Evolutionary conservation across 1,140 invertebrate genomes (phyloP), one percentile per base, ranked within the genome.

Genomic region (Eciton burchellii): DNA sequence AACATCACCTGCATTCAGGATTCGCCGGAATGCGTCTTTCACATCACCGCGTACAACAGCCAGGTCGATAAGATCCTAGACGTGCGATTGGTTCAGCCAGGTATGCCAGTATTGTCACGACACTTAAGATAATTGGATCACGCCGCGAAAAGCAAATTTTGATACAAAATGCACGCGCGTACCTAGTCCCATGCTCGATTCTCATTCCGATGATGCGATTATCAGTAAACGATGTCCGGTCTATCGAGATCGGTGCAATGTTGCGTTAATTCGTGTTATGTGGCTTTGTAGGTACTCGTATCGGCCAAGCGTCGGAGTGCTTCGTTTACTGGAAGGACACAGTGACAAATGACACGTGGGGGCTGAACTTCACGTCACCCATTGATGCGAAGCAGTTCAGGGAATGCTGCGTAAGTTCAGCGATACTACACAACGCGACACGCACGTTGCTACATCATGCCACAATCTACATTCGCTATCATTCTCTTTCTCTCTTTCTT

Each of bases 311-410:
- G 26, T 99, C 98, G 11, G 98, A 99, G 95, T 99, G 98, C 94
- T 99, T 99, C 94, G 98, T 99, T 49, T 99, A 99, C 93, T 99
- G 98, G 98, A 99, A 99, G 94, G 99, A 99, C 94, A 97, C 97
- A 2, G 97, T 98, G 95, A 98, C 98, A 84, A 98, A 98, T 93
- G 98, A 99, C 93, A 99, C 99, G n/a, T 99, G 99, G 98, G 98
- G 99, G 60, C 95, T 99, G 72, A 99, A 99, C 94, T 99, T 99
- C 92, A 99, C 98, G 56, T 99, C 98, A 56, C 97, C 98, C 24
- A 98, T 98, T 90, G 98, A 99, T 94, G 98, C 98, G 77, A 98
- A 99, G 95, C 97, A 99, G 94, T 99, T 99, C 94, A 95, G 97
- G 92, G 98, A 99, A 96, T 99, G 98, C 94, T 99, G 98, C 94